These are phyloP conservation scores for Tenodera sinensis DNA, from an alignment of 2,888 invertebrate genomes.

Conservation along the genomic window DNA sequence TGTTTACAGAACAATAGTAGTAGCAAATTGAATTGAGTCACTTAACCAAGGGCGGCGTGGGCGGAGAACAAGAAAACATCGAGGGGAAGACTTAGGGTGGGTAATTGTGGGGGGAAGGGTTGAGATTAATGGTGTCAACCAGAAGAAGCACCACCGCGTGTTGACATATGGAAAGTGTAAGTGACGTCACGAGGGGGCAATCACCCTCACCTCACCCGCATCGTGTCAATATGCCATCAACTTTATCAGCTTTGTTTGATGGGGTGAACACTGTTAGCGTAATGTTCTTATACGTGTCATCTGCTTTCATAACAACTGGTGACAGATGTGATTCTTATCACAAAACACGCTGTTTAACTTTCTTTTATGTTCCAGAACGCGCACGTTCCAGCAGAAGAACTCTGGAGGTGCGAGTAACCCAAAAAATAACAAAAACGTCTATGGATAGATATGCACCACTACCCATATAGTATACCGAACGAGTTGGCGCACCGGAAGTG, in stretches of 20 bases:
- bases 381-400: too few relatives aligned
- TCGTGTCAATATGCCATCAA: slow-evolving; percentile 25
- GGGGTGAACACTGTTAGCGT: slow-evolving; percentile 6
- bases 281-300: slow-evolving; percentile 19
- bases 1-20: background rate
- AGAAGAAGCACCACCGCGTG: background rate
- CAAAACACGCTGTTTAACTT: background rate
- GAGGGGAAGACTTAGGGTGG: background rate
- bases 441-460: too few relatives aligned
- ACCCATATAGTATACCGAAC: too few relatives aligned
- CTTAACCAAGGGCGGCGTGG: background rate
- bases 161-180: slow-evolving; percentile 6
- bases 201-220: slow-evolving; percentile 8
- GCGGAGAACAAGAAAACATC: background rate
- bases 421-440: too few relatives aligned
- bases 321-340: background rate
- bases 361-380: background rate
- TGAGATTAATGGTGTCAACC: slow-evolving; percentile 4
- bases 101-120: slow-evolving; percentile 16
- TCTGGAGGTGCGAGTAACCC: too few relatives aligned
- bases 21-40: background rate
- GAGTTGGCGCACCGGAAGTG: too few relatives aligned
- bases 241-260: slow-evolving; percentile 27
- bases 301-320: background rate
- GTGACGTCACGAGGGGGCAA: slow-evolving; percentile 24